phyloP scores from a whole-genome alignment of 2,888 invertebrate genomes.

The Melanotus villosus region DNA sequence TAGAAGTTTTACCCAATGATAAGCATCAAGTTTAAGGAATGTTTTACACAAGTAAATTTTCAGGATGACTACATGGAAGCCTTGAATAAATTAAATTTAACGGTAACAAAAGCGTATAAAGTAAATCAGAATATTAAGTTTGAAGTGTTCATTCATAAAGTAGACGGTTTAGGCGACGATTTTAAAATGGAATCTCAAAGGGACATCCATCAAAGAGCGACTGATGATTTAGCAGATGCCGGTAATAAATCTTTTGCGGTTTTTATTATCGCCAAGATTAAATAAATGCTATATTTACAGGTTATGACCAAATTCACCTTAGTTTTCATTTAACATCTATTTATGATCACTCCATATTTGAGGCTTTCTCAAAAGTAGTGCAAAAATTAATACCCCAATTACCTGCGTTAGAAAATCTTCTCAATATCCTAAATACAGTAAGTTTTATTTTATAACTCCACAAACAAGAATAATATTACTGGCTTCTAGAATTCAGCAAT shows the following conservation, averaged over 20 bases:
- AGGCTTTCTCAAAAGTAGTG: constrained; percentile 99
- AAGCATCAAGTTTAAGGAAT: no score
- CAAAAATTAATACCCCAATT: constrained; percentile 98
- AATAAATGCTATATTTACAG: no score
- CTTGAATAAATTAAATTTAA: constrained; percentile 90
- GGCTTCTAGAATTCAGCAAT: constrained; percentile 97
- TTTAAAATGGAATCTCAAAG: constrained; percentile 99
- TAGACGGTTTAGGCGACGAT: constrained; percentile 98
- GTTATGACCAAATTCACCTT: constrained; percentile 87
- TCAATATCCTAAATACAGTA: constrained; percentile 97
- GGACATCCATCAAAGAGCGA: constrained; percentile 97
- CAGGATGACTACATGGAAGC: constrained; percentile 98
- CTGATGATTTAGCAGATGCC: constrained; percentile 93
- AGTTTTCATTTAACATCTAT: constrained; percentile 98
- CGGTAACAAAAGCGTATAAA: constrained; percentile 95
- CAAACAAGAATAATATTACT: constrained; percentile 99
- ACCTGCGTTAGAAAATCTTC: constrained; percentile 95
- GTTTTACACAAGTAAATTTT: no score
- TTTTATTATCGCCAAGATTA: no score
- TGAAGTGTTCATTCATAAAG: constrained; percentile 99
- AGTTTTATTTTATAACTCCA: constrained; percentile 85
- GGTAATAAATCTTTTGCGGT: no score
- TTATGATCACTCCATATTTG: constrained; percentile 99
- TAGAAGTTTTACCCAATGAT: no score
- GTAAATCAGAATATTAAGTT: constrained; percentile 97